Base-by-base conservation (phyloP, 2,888 invertebrate genomes). In the Metacarcinus magister region DNA sequence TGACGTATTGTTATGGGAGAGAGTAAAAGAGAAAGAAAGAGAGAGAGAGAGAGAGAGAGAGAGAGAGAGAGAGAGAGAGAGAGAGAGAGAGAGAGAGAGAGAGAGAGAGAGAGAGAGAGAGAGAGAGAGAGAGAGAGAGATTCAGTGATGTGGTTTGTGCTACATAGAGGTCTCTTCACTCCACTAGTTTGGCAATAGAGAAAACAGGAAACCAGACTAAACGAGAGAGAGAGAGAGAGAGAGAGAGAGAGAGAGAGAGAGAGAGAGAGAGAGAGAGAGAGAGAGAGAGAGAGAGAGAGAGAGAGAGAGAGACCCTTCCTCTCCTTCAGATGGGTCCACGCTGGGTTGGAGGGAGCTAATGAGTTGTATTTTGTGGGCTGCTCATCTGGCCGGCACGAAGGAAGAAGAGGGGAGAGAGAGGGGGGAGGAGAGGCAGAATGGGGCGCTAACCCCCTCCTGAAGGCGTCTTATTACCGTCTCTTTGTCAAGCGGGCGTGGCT, bases 21-120 rank as follows among this genome's bases (percentile, higher is more conserved):
- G 54, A 54, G 54, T 8, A 5, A 67, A n/a, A n/a, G n/a, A n/a
- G 67, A n/a, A n/a, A 67, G 67, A 67, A n/a, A 67, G 67, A 67
- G 67, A 67, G 67, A 67, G 67, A 67, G 67, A 67, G 67, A 67
- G 67, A 67, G 67, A 67, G 67, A 67, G 67, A 67, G 67, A 67
- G 67, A 67, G 67, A 67, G 67, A 67, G 67, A 67, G 67, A 67
- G 67, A 67, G 67, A 67, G 67, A 67, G 67, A 67, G 67, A 67
- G 67, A 67, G 67, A 67, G 67, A 67, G 67, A 67, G 67, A 67
- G 67, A 67, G 67, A 67, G 67, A 67, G 67, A 67, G 67, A 67
- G 67, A 67, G 67, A 67, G 67, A 67, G 67, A 67, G 67, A 67
- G 67, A 67, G 67, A 67, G 67, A 67, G 67, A n/a, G n/a, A 67